A percentile compares a stretch with the other conserved stretches of the same genome.
phyloP scores from a whole-genome alignment of 2,113 vertebrate genomes.

The Arenaria interpres region DNA sequence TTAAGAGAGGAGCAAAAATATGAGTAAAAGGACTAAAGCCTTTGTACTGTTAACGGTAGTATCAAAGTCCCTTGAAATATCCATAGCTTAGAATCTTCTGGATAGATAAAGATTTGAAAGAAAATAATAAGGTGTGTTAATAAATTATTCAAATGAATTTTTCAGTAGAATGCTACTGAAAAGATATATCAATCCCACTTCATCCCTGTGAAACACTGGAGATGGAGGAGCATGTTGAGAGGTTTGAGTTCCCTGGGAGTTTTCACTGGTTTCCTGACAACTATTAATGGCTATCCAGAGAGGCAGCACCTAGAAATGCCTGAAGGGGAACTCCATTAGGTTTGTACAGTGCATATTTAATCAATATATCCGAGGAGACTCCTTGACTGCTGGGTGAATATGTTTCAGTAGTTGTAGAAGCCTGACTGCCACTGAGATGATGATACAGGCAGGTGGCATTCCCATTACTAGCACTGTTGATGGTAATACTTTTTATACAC shows the following conservation, averaged over 20 bases:
- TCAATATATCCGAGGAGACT: background rate
- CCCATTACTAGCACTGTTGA: background rate
- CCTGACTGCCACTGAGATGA: background rate
- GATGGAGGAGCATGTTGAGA: background rate
- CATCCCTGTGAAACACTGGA: background rate
- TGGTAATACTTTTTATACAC: background rate
- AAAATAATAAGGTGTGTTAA: background rate
- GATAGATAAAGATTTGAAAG: background rate
- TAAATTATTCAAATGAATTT: background rate
- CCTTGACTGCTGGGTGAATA: background rate
- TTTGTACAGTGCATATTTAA: background rate
- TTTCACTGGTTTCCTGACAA: background rate
- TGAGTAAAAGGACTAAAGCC: background rate
- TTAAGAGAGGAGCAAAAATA: background rate
- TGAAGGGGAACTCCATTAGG: background rate
- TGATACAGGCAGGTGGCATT: background rate
- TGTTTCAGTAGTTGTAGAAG: background rate
- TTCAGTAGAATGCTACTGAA: background rate
- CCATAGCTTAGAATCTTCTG: background rate
- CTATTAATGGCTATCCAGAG: background rate
- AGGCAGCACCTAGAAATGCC: background rate
- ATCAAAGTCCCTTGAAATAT: background rate
- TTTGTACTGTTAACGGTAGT: background rate
- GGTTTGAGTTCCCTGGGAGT: background rate
- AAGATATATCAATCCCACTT: background rate